A percentile compares a stretch with the other conserved stretches of the same genome.
Evolutionary conservation across 2,797 vertebrate genomes (phyloP).

Genomic region (Gymnocypris eckloni): DNA sequence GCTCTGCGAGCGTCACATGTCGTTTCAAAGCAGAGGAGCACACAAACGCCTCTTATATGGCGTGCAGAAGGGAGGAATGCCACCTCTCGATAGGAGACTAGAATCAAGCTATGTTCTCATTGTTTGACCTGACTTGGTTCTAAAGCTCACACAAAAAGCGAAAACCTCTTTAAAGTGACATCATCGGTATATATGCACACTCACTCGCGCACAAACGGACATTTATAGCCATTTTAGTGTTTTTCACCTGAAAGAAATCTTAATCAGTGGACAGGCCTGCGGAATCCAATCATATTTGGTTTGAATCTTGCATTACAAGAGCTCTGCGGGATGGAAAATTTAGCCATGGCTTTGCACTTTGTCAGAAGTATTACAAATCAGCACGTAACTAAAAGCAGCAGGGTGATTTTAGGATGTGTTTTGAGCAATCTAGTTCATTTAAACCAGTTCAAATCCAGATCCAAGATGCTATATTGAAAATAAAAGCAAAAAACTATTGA

Average conservation of each 20-base stretch:
- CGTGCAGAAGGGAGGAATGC: slow-evolving; percentile 5
- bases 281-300: slow-evolving; percentile 32
- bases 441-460: slow-evolving; percentile 49
- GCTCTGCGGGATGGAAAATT: slow-evolving; percentile 8
- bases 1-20: slow-evolving; percentile 37
- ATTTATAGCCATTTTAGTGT: slow-evolving; percentile 45
- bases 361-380: slow-evolving; percentile 10
- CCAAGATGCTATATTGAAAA: slow-evolving; percentile 49
- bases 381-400: slow-evolving; percentile 10
- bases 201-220: slow-evolving; percentile 61
- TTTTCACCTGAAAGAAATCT: slow-evolving; percentile 22
- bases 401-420: slow-evolving; percentile 20
- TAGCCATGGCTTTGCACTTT: slow-evolving; percentile 19
- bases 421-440: slow-evolving; percentile 31
- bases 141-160: slow-evolving; percentile 20
- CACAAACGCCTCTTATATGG: slow-evolving; percentile 38
- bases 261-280: slow-evolving; percentile 18
- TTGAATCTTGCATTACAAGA: slow-evolving; percentile 15
- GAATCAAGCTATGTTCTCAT: slow-evolving; percentile 10
- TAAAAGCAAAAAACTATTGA: slow-evolving; percentile 26
- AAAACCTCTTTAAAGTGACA: slow-evolving; percentile 47
- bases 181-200: slow-evolving; percentile 62
- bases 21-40: slow-evolving; percentile 51
- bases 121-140: slow-evolving; percentile 30
- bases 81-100: slow-evolving; percentile 25